Percentiles rank a stretch among this genome's conserved stretches.
Evolutionary conservation across 2,888 invertebrate species (phyloP).

Genomic region (Epicampocera succincta): DNA sequence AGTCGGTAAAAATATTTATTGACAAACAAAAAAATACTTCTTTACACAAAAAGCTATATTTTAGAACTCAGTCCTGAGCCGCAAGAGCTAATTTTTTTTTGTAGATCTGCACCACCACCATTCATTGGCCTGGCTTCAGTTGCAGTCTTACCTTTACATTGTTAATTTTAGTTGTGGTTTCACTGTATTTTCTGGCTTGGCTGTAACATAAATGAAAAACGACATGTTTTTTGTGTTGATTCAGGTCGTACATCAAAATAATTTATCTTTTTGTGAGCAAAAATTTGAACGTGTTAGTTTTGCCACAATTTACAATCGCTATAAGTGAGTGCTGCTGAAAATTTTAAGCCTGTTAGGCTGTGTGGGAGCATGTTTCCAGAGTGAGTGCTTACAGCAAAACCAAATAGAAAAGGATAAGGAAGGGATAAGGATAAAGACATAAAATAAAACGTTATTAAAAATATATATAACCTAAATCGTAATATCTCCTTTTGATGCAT

Average conservation of each 20-base stretch:
- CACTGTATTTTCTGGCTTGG: not conserved
- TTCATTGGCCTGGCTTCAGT: no score
- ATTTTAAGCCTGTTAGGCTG: not conserved
- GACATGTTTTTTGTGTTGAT: conserved; percentile 51
- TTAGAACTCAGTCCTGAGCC: no score
- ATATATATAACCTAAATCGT: not conserved
- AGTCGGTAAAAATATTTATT: no score
- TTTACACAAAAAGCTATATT: no score
- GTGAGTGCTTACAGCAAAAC: conserved; percentile 28
- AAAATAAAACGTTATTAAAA: conserved; percentile 29
- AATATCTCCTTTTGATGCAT: not conserved
- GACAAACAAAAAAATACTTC: no score
- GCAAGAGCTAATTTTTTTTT: no score
- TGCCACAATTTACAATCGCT: conserved; percentile 50
- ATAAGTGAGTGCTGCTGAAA: conserved; percentile 3
- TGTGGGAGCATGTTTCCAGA: not conserved
- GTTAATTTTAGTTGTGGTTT: no score
- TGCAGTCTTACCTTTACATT: no score
- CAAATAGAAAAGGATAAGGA: conserved; percentile 44
- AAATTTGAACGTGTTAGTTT: conserved; percentile 58
- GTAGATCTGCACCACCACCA: no score
- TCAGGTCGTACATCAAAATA: conserved; percentile 38
- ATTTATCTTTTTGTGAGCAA: conserved; percentile 62
- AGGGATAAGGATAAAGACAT: conserved; percentile 30
- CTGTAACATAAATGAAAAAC: conserved; percentile 30